phyloP scores from a whole-genome alignment of 1,140 invertebrate genomes.

The Drosophila arawakana region DNA sequence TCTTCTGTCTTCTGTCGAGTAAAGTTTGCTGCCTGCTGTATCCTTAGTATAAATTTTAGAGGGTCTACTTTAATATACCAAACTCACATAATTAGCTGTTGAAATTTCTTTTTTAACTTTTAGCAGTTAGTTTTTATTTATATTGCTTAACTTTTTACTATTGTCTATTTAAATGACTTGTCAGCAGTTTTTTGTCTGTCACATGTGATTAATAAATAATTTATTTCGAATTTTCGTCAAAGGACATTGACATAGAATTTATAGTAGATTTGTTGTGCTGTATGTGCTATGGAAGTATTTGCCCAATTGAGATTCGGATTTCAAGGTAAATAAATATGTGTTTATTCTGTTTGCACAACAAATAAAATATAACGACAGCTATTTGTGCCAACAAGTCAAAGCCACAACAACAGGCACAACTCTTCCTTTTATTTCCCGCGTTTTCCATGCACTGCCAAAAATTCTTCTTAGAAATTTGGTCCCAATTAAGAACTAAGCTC shows the following conservation, averaged over 20 bases:
- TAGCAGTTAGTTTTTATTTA: too few species aligned
- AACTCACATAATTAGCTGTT: too few species aligned
- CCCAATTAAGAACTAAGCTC: too few species aligned
- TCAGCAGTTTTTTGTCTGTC: neutral
- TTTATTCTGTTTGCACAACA: conserved; percentile 49
- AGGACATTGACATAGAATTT: conserved; percentile 18
- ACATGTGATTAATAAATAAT: neutral
- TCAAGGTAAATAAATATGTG: conserved; percentile 17
- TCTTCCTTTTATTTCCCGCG: conserved; percentile 64
- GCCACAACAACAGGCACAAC: conserved; percentile 16
- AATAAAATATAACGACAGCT: conserved; percentile 54
- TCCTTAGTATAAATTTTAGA: too few species aligned
- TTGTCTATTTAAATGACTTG: neutral
- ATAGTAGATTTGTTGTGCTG: conserved; percentile 3
- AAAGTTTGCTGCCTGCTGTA: too few species aligned
- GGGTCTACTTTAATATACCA: too few species aligned
- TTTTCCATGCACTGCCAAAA: neutral
- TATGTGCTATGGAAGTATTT: conserved; percentile 16
- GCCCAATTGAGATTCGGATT: conserved; percentile 25
- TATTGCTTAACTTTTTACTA: neutral
- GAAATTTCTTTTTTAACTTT: too few species aligned
- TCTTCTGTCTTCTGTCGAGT: too few species aligned
- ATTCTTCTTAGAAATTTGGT: too few species aligned
- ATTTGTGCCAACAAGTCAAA: conserved; percentile 30
- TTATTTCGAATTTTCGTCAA: neutral